These are phyloP conservation scores for Halichoeres trimaculatus DNA, from an alignment of 2,113 vertebrate species.

Conservation along the genomic window DNA sequence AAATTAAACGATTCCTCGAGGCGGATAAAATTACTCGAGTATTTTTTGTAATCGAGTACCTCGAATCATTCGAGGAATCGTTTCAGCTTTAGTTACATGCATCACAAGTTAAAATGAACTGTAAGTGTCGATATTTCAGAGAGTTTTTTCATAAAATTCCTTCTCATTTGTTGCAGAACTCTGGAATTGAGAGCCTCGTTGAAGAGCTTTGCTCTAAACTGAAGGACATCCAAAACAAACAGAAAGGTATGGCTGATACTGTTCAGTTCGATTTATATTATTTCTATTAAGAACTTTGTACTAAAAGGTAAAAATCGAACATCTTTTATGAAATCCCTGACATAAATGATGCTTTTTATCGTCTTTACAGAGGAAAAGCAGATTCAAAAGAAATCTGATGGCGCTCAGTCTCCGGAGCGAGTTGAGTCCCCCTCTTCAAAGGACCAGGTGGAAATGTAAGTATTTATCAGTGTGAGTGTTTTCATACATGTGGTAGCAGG, in stretches of 20 bases:
- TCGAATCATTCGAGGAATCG: too few species aligned
- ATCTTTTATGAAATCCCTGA: not conserved
- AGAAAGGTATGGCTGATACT: constrained; percentile 86
- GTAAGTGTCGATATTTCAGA: not conserved
- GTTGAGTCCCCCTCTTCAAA: constrained; percentile 93
- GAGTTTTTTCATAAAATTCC: constrained; percentile 1
- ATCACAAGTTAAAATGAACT: too few species aligned
- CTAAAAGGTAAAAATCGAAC: not conserved
- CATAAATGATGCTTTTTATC: not conserved
- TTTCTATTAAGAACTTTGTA: not conserved
- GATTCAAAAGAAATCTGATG: constrained; percentile 93
- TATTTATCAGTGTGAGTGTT: not conserved
- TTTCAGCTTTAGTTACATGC: too few species aligned
- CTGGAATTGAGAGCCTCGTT: constrained; percentile 97
- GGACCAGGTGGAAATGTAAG: constrained; percentile 99
- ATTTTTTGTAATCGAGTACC: too few species aligned
- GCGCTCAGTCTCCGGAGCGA: constrained; percentile 91
- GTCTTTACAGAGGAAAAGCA: constrained; percentile 89
- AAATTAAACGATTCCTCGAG: too few species aligned
- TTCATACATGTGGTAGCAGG: not conserved
- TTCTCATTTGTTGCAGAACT: constrained; percentile 86
- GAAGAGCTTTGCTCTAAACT: constrained; percentile 99
- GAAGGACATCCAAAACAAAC: constrained; percentile 97
- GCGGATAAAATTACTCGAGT: too few species aligned
- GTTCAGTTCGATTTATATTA: not conserved